Evolutionary conservation across 2,888 invertebrate genomes (phyloP).

Genomic region (Catocala sponsa): DNA sequence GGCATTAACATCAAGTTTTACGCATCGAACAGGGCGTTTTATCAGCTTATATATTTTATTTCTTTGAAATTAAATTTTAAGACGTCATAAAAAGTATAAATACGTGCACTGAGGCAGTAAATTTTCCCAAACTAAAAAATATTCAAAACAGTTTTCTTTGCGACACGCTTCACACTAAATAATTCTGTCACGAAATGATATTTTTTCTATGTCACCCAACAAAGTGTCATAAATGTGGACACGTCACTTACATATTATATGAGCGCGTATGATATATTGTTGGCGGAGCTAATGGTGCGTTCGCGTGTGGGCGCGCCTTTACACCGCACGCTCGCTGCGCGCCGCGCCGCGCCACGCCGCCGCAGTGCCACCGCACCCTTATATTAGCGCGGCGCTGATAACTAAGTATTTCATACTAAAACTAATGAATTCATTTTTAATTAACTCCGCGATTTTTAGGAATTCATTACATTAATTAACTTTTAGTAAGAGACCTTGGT

Average conservation of each 20-base stretch:
- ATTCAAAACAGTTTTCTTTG: constrained; percentile 58
- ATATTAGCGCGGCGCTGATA: constrained; percentile 52
- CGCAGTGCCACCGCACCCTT: constrained; percentile 64
- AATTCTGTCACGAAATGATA: constrained; percentile 63
- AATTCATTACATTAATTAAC: constrained; percentile 40
- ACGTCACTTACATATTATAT: constrained; percentile 79
- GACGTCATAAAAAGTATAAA: constrained; percentile 48
- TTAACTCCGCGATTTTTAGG: constrained; percentile 34
- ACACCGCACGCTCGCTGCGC: constrained; percentile 42
- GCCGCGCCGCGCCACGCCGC: constrained; percentile 1
- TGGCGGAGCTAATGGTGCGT: constrained; percentile 73
- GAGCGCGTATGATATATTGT: constrained; percentile 77
- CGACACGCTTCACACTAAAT: constrained; percentile 61
- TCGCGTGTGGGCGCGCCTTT: constrained; percentile 81
- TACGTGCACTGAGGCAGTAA: constrained; percentile 43
- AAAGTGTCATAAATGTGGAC: constrained; percentile 76
- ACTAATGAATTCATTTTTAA: constrained; percentile 43
- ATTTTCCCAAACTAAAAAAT: constrained; percentile 48
- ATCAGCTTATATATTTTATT: constrained; percentile 34
- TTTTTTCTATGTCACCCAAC: constrained; percentile 70
- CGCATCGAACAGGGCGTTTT: constrained; percentile 28
- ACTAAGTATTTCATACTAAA: constrained; percentile 26
- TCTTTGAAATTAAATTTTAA: constrained; percentile 41
- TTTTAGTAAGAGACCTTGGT: constrained; percentile 22
- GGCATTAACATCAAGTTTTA: constrained; percentile 30